Percentiles rank a stretch among this genome's conserved stretches.
phyloP scores from a whole-genome alignment of 2,888 invertebrate species.

The Rhingia rostrata region DNA sequence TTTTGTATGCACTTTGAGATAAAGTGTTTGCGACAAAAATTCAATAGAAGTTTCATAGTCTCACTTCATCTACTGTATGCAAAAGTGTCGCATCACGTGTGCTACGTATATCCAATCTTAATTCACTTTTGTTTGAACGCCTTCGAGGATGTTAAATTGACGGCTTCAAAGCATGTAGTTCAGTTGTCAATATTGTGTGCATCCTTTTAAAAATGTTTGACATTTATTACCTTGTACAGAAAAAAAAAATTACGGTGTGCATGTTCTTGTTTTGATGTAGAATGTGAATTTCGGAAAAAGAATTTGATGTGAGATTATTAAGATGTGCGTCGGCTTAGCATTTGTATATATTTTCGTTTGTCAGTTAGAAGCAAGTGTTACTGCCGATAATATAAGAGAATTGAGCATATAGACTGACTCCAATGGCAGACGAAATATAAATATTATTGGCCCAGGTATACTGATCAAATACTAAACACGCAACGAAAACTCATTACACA shows the following conservation, averaged over 20 bases:
- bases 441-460: too few species aligned
- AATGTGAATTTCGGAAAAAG: neutral
- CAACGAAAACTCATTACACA: too few species aligned
- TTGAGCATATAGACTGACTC: too few species aligned
- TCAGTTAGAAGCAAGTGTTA: too few species aligned
- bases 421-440: too few species aligned
- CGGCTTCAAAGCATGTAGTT: slow-evolving; percentile 19
- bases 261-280: neutral
- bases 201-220: slow-evolving; percentile 40
- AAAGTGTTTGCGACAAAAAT: slow-evolving; percentile 48
- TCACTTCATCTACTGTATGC: slow-evolving; percentile 4
- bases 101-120: neutral
- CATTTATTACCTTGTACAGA: slow-evolving; percentile 42
- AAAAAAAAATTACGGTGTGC: slow-evolving; percentile 5
- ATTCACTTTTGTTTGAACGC: slow-evolving; percentile 19
- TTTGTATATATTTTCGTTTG: too few species aligned
- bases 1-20: slow-evolving; percentile 46
- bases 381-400: too few species aligned
- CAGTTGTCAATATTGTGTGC: slow-evolving; percentile 41
- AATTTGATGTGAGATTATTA: neutral
- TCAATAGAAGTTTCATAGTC: slow-evolving; percentile 51
- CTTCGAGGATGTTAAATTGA: slow-evolving; percentile 27
- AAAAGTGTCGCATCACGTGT: slow-evolving; percentile 3
- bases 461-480: too few species aligned
- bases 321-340: too few species aligned